Conservation (phyloP, 1,140 invertebrate genomes). For the Leucophenga varia region DNA sequence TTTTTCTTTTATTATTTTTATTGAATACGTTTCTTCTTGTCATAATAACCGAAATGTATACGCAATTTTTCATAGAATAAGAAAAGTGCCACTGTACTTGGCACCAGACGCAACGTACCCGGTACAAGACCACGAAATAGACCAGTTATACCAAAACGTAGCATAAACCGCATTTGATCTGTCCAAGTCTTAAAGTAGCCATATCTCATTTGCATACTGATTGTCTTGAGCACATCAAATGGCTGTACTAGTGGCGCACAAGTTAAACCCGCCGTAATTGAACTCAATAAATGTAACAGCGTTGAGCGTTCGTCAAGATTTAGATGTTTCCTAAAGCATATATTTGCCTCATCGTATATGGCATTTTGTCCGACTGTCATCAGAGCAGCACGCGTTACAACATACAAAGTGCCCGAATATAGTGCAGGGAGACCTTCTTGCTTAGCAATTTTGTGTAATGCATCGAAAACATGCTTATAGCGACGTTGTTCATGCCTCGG, state of each 20-base stretch:
- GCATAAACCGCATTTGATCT: constrained; percentile 3
- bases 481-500: constrained; percentile 3
- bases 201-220: constrained; percentile 15
- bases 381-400: constrained; percentile 5
- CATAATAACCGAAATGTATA: constrained; percentile 25
- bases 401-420: constrained; percentile 15
- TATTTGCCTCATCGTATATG: constrained; percentile 33
- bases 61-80: constrained; percentile 31
- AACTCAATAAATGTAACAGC: constrained; percentile 24
- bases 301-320: neutral
- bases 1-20: too few relatives aligned
- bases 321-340: too few relatives aligned
- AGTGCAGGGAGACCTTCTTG: constrained; percentile 20
- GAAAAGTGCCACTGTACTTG: constrained; percentile 28
- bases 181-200: neutral
- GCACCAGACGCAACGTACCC: constrained; percentile 18
- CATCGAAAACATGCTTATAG: constrained; percentile 27
- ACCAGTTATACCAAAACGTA: constrained; percentile 22
- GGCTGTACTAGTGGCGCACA: constrained; percentile 27
- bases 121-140: constrained; percentile 30
- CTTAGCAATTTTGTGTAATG: constrained; percentile 9
- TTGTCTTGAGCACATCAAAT: constrained; percentile 26
- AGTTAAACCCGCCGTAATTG: constrained; percentile 17
- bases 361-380: constrained; percentile 27
- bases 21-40: too few relatives aligned